phyloP scores from a whole-genome alignment of 2,888 invertebrate genomes.

The Himalopsyche kuldschensis region DNA sequence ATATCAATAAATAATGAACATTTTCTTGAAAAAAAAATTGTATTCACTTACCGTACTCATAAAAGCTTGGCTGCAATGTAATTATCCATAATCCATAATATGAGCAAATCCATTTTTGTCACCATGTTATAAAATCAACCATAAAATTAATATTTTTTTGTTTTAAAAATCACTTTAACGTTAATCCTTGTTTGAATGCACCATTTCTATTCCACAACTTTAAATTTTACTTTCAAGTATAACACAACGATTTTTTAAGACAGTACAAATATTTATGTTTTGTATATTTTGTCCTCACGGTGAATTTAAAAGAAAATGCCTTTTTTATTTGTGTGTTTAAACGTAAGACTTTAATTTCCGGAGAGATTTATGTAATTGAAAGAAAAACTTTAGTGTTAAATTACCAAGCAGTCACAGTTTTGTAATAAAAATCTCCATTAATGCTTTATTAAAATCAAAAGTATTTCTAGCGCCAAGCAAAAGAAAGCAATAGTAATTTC shows the following conservation, averaged over 20 bases:
- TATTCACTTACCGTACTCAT: conserved; percentile 9
- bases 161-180: background rate
- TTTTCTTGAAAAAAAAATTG: too few species aligned
- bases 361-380: conserved; percentile 18
- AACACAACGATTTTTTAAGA: background rate
- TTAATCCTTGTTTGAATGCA: background rate
- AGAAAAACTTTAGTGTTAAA: conserved; percentile 1
- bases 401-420: conserved; percentile 1
- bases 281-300: background rate
- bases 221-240: background rate
- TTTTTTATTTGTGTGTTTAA: background rate
- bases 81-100: conserved; percentile 32
- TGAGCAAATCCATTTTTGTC: conserved; percentile 24
- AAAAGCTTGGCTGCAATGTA: background rate
- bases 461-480: conserved; percentile 26
- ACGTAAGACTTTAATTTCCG: background rate
- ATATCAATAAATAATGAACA: too few species aligned
- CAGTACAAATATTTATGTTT: background rate
- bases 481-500: conserved; percentile 32
- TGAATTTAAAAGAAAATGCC: background rate
- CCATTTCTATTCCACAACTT: background rate
- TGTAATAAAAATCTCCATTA: conserved; percentile 20
- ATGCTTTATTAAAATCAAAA: conserved; percentile 26
- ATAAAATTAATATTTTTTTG: background rate
- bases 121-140: conserved; percentile 15